These are phyloP conservation scores for Agrypnia vestita DNA, from an alignment of 1,140 invertebrate species.

Conservation along the genomic window DNA sequence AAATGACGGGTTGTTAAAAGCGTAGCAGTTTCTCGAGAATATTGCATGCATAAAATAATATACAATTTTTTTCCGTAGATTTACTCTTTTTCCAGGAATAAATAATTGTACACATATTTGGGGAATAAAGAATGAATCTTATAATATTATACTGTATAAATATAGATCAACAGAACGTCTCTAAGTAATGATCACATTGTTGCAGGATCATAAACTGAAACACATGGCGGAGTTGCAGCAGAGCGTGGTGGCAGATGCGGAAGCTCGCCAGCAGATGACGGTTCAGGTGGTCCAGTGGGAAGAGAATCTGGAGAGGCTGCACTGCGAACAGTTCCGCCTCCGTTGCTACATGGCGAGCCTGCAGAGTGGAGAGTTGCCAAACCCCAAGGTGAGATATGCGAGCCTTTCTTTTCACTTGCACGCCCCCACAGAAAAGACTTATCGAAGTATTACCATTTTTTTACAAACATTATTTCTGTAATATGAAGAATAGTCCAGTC, in stretches of 20 bases:
- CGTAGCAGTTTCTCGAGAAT: no score
- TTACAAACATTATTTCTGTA: no score
- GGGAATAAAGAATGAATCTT: no score
- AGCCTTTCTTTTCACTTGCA: background rate
- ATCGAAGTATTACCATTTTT: background rate
- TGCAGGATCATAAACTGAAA: conserved; percentile 95
- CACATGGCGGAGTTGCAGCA: conserved; percentile 98
- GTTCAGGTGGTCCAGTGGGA: conserved; percentile 97
- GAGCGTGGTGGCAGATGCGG: conserved; percentile 93
- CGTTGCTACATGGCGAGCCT: conserved; percentile 97
- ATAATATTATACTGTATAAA: no score
- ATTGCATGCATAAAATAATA: no score
- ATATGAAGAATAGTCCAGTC: no score
- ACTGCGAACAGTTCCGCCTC: conserved; percentile 97
- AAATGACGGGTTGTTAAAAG: no score
- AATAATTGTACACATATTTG: no score
- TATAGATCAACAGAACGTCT: no score
- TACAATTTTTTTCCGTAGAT: no score
- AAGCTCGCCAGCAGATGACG: conserved; percentile 91
- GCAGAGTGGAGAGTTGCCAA: conserved; percentile 95
- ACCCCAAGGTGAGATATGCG: conserved; percentile 88
- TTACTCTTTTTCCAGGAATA: no score
- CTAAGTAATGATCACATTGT: conserved; percentile 49
- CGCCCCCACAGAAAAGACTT: background rate
- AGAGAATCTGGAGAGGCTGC: conserved; percentile 95